Base-by-base conservation (phyloP, 2,113 vertebrate species). In the Synchiropus splendidus region DNA sequence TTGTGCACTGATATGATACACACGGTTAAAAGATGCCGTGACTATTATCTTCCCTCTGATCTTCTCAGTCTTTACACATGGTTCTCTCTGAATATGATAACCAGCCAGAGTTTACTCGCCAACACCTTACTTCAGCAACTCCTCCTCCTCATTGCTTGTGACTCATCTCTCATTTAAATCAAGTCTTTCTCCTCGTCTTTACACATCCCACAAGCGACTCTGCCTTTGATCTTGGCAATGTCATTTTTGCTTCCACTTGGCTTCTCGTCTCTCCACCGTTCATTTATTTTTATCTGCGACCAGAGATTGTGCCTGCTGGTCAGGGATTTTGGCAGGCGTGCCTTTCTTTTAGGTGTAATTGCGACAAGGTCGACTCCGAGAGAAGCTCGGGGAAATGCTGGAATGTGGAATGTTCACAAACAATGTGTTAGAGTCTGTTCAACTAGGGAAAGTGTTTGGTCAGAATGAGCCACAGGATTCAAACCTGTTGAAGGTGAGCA, bases 111-210 rank as follows among this genome's bases (percentile, higher is more conserved):
- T 58, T 55, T 18, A 40, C 31, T 58, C 46, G 48, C 49, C 6
- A 54, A 51, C 31, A 54, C 47, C 52, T 57, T 61, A 48, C 55
- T 16, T 33, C 34, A 48, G 21, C 44, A 50, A 61, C 53, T n/a
- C n/a, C 40, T 54, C 37, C 40, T 46, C 49, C 16, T 14, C 10
- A 42, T 10, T 2, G 51, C 63, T 35, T 6, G 31, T 3, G 18
- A 53, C 33, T 67, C 50, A 54, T 61, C 37, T 61, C 32, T 58
- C 44, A 58, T 67, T 64, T 35, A 58, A n/a, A 18, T 63, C 43
- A 40, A 36, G 14, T 55, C 33, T 21, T 50, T 16, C 18, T 27
- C 21, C 21, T 5, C 21, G 4, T 27, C 21, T 27, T 27, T 27
- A 45, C 42, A 55, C 16, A 42, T 51, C 37, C 39, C 17, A 40